phyloP scores from a whole-genome alignment of 2,113 vertebrate genomes.

The Centrocercus urophasianus region DNA sequence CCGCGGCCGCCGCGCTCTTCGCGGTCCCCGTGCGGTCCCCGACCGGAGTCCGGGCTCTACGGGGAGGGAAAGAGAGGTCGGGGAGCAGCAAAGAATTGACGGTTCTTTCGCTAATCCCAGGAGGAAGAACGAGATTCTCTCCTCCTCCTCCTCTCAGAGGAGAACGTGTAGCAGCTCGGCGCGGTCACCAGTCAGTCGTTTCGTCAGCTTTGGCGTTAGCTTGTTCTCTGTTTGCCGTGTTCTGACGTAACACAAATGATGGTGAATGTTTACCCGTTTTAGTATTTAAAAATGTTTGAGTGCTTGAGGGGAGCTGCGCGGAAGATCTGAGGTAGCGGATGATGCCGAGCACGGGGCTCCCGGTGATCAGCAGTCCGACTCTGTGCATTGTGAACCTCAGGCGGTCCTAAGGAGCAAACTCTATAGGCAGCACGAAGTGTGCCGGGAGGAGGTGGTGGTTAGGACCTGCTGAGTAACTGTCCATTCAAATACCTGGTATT shows the following conservation, averaged over 20 bases:
- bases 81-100: not conserved
- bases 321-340: fast-evolving
- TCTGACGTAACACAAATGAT: not conserved
- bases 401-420: not conserved
- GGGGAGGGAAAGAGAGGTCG: not conserved
- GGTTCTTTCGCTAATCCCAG: not conserved
- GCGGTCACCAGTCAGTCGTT: fast-evolving
- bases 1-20: too few species aligned
- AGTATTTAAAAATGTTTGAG: not conserved
- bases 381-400: not conserved
- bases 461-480: not conserved
- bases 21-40: not conserved
- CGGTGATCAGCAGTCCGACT: not conserved
- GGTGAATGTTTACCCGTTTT: not conserved
- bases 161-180: not conserved
- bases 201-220: not conserved
- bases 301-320: not conserved
- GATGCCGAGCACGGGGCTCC: not conserved
- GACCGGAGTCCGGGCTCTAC: not conserved
- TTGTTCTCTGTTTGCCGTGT: not conserved
- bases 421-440: fast-evolving
- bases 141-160: not conserved
- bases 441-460: not conserved
- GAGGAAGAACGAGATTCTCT: not conserved
- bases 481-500: not conserved